Percentiles rank a stretch among this genome's conserved stretches.
Conservation (phyloP, 2,888 invertebrate species). For the Archips xylosteana region DNA sequence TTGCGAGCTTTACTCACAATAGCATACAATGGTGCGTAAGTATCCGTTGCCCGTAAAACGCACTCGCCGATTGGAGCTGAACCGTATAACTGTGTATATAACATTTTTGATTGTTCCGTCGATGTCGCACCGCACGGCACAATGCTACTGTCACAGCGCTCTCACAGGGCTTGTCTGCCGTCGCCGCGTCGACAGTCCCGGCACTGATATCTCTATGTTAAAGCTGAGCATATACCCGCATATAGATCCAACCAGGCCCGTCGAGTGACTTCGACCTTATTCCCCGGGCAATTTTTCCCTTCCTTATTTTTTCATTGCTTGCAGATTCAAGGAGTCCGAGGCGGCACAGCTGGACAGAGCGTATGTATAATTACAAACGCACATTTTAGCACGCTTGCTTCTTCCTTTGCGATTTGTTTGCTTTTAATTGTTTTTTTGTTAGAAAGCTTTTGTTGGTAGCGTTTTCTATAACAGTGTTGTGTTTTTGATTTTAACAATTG, state of each 20-base stretch:
- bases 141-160: slow-evolving; percentile 62
- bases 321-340: slow-evolving; percentile 94
- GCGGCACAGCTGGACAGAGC: slow-evolving; percentile 92
- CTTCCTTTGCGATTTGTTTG: slow-evolving; percentile 31
- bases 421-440: slow-evolving; percentile 8
- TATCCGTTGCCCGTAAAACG: slow-evolving; percentile 61
- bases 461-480: slow-evolving; percentile 1
- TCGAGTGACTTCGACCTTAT: slow-evolving; percentile 64
- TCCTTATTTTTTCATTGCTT: slow-evolving; percentile 87
- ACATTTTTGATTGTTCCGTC: slow-evolving; percentile 57
- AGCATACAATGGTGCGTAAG: slow-evolving; percentile 52
- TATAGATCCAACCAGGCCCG: slow-evolving; percentile 17
- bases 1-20: slow-evolving; percentile 77
- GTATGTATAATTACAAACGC: slow-evolving; percentile 88
- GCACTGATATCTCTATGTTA: slow-evolving; percentile 57
- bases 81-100: slow-evolving; percentile 53
- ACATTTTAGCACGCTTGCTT: slow-evolving; percentile 65
- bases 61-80: slow-evolving; percentile 62
- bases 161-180: slow-evolving; percentile 53
- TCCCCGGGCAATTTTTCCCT: slow-evolving; percentile 76
- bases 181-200: slow-evolving; percentile 64
- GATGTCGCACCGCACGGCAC: slow-evolving; percentile 44
- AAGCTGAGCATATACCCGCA: slow-evolving; percentile 14
- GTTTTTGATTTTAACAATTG: slow-evolving; percentile 2
- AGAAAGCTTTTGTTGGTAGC: slow-evolving; percentile 7